Conservation (phyloP, 1,140 invertebrate species). For the Trinorchestia longiramus region DNA sequence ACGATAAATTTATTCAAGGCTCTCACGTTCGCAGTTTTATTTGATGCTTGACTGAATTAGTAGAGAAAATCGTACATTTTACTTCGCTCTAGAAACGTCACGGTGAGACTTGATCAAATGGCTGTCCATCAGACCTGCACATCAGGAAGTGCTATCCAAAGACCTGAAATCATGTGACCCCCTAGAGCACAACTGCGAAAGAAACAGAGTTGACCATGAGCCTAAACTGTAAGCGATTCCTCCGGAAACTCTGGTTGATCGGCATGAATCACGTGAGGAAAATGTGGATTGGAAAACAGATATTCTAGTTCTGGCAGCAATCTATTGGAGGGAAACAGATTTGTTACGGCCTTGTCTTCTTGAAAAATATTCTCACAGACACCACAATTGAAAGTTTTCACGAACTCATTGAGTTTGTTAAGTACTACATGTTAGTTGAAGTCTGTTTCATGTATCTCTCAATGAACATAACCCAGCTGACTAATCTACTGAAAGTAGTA, state of each 20-base stretch:
- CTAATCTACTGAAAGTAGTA: not conserved
- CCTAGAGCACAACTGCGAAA: not conserved
- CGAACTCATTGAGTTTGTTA: too few relatives aligned
- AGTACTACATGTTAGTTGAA: too few relatives aligned
- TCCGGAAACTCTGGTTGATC: not conserved
- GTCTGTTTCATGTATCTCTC: too few relatives aligned
- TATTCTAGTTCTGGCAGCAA: not conserved
- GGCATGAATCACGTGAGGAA: not conserved
- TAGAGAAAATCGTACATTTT: not conserved
- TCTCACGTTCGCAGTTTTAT: not conserved
- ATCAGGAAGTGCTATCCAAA: not conserved
- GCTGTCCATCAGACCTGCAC: not conserved
- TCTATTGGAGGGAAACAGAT: not conserved
- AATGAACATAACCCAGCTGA: too few relatives aligned
- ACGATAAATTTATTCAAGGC: not conserved
- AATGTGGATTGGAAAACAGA: not conserved
- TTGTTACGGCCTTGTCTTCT: not conserved
- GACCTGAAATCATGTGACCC: not conserved
- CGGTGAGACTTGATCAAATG: too few relatives aligned
- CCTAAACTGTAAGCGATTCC: not conserved
- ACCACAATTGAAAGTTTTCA: too few relatives aligned
- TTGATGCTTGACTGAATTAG: not conserved
- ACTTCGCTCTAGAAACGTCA: not conserved
- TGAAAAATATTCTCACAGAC: too few relatives aligned
- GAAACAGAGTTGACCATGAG: not conserved